Evolutionary conservation across 2,113 vertebrate species (phyloP).

Genomic region (Clarias gariepinus): DNA sequence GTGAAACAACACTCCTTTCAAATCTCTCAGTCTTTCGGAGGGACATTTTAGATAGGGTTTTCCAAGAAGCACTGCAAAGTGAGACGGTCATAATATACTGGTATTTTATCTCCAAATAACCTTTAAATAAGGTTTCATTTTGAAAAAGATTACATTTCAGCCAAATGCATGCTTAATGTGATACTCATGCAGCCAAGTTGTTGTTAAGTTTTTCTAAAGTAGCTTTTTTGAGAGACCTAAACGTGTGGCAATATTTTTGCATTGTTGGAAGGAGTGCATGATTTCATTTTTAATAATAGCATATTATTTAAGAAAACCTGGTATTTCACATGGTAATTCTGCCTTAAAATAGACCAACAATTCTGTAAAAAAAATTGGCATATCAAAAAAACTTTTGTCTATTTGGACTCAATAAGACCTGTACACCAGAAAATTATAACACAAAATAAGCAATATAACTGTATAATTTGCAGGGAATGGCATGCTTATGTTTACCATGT

Average conservation of each 20-base stretch:
- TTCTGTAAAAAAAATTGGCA: background rate
- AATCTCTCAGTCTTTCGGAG: conserved; percentile 38
- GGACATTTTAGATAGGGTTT: conserved; percentile 9
- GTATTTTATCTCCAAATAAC: background rate
- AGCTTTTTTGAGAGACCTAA: background rate
- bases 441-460: background rate
- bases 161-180: background rate
- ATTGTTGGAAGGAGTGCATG: background rate
- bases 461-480: background rate
- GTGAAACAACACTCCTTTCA: conserved; percentile 56
- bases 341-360: background rate
- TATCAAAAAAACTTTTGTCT: background rate
- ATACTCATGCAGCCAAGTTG: background rate
- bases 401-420: background rate
- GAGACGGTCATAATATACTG: background rate
- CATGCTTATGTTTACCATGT: background rate
- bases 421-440: background rate
- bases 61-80: too few relatives aligned
- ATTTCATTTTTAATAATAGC: background rate
- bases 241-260: background rate
- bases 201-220: background rate
- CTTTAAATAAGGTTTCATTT: background rate
- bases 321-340: background rate
- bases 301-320: too few relatives aligned
- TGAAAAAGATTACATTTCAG: background rate